phyloP scores from a whole-genome alignment of 1,140 invertebrate species.

The Cataglyphis hispanica region DNA sequence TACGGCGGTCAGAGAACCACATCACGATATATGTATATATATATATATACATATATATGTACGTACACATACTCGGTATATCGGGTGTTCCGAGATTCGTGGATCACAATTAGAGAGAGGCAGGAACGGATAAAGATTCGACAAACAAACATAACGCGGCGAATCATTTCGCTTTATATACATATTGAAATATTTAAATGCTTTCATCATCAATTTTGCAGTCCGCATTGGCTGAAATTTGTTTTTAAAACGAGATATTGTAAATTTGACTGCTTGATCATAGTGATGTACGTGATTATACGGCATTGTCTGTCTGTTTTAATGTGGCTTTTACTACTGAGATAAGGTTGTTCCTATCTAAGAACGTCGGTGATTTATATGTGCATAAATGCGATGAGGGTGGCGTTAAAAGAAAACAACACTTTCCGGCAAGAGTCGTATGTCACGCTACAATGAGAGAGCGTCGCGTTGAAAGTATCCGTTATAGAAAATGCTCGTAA shows the following conservation, averaged over 20 bases:
- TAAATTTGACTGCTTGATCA: neutral
- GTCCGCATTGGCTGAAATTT: neutral
- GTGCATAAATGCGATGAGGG: neutral
- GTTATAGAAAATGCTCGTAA: constrained; percentile 11
- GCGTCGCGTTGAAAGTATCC: neutral
- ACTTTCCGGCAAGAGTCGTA: neutral
- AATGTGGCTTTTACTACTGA: neutral
- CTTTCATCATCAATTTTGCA: too few species aligned
- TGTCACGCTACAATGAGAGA: neutral
- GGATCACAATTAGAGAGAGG: neutral
- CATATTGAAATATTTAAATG: neutral
- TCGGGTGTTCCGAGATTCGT: constrained; percentile 16
- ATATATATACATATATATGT: constrained; percentile 22
- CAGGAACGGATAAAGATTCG: neutral
- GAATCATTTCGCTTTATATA: neutral
- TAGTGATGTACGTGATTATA: neutral
- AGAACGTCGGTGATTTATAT: neutral
- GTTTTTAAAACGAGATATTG: neutral
- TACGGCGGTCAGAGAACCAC: constrained; percentile 21
- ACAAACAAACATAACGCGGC: neutral
- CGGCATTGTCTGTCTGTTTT: neutral
- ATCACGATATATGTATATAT: constrained; percentile 12
- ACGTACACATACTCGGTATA: neutral
- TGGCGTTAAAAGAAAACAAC: constrained; percentile 2
- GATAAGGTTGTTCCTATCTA: neutral